Evolutionary conservation across 2,888 invertebrate genomes (phyloP).

Genomic region (Taphrorychus bicolor): DNA sequence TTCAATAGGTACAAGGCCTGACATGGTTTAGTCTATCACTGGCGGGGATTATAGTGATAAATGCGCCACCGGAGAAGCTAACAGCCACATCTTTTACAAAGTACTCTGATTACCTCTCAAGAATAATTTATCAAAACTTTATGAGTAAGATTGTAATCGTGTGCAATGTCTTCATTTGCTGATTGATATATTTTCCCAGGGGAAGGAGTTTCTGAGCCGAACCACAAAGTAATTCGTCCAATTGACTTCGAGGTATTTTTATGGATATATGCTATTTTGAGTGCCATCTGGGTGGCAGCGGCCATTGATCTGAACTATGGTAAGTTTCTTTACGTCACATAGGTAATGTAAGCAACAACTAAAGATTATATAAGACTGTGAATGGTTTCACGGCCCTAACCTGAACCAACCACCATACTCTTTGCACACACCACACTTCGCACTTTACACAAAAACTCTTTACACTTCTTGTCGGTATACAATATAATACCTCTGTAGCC

Average conservation of each 20-base stretch:
- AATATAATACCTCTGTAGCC: too few species aligned
- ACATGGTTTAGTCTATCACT: constrained; percentile 40
- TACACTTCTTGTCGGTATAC: too few species aligned
- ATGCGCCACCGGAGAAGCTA: constrained; percentile 14
- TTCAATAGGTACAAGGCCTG: constrained; percentile 45
- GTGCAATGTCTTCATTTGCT: neutral
- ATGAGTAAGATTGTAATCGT: constrained; percentile 18
- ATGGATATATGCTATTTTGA: constrained; percentile 46
- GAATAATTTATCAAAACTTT: constrained; percentile 32
- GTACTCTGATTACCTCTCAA: constrained; percentile 21
- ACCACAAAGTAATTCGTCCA: constrained; percentile 38
- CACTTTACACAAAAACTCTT: too few species aligned
- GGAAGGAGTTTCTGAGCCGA: too few species aligned
- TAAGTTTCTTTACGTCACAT: constrained; percentile 33
- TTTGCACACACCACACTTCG: too few species aligned
- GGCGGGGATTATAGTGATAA: constrained; percentile 38
- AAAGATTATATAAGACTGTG: too few species aligned
- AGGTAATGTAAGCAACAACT: too few species aligned
- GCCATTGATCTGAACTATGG: constrained; percentile 44
- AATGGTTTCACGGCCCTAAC: neutral
- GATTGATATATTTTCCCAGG: neutral
- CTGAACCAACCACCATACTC: too few species aligned
- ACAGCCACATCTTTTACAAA: neutral
- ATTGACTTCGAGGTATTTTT: constrained; percentile 44
- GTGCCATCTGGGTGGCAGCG: constrained; percentile 43